Evolutionary conservation across 1,140 invertebrate species (phyloP).

Genomic region (Acromyrmex charruanus): DNA sequence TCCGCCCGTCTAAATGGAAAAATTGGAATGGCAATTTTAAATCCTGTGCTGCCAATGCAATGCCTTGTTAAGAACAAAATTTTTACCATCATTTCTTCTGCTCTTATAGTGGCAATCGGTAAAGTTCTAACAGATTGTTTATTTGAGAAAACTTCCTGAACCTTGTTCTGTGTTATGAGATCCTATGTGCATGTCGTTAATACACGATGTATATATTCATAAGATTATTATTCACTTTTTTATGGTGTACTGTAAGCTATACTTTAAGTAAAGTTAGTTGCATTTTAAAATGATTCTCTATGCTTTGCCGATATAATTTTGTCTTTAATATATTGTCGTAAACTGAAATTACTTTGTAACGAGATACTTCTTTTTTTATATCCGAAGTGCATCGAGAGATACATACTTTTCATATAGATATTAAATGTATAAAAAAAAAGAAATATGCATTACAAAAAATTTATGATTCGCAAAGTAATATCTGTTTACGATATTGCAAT

Average conservation of each 20-base stretch:
- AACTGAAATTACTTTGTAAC: conserved; percentile 33
- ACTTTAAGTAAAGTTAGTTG: conserved; percentile 46
- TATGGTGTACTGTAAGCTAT: conserved; percentile 25
- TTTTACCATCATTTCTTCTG: conserved; percentile 87
- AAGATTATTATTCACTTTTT: conserved; percentile 14
- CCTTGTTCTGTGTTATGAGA: conserved; percentile 2
- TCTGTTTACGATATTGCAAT: background rate
- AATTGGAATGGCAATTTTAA: conserved; percentile 82
- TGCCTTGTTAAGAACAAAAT: conserved; percentile 89
- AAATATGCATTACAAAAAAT: background rate
- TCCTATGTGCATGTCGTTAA: conserved; percentile 35
- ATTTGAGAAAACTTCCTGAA: conserved; percentile 70
- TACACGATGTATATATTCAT: conserved; percentile 33
- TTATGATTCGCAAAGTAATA: conserved; percentile 5
- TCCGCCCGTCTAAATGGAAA: conserved; percentile 67
- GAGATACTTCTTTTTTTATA: conserved; percentile 13
- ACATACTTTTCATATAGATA: background rate
- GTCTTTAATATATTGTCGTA: conserved; percentile 9
- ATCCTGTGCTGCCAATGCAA: conserved; percentile 90
- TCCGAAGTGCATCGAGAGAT: background rate
- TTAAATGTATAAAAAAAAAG: background rate
- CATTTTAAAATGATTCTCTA: conserved; percentile 19
- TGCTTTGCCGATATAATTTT: conserved; percentile 4
- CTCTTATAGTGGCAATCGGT: conserved; percentile 86
- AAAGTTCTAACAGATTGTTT: conserved; percentile 82